Evolutionary conservation across 2,113 vertebrate species (phyloP).

Genomic region (Colistium nudipinnis): DNA sequence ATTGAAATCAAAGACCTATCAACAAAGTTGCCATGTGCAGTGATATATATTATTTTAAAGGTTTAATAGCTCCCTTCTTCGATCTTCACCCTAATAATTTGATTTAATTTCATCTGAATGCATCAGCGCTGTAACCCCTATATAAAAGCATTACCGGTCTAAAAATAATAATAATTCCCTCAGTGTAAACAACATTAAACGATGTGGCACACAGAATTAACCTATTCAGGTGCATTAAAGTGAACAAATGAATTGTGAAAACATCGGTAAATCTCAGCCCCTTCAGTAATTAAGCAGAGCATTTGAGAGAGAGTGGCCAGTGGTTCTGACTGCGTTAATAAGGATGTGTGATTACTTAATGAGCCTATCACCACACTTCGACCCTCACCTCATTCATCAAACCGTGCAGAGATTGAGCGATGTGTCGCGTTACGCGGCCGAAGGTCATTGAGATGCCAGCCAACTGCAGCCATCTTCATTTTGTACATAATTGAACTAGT

Average conservation of each 20-base stretch:
- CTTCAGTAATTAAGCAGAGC: conserved; percentile 13
- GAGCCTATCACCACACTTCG: conserved; percentile 16
- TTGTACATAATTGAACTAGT: conserved; percentile 36
- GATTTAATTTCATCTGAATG: background rate
- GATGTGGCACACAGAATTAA: background rate
- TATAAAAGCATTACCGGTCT: too few species aligned
- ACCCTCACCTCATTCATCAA: conserved; percentile 46
- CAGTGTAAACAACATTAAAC: conserved; percentile 25
- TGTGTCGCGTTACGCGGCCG: background rate
- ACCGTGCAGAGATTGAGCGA: conserved; percentile 24
- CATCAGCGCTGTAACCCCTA: background rate
- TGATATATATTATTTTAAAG: too few species aligned
- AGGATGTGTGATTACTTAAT: conserved; percentile 44
- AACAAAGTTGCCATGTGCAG: background rate
- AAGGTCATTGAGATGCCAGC: conserved; percentile 35
- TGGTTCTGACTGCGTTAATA: conserved; percentile 17
- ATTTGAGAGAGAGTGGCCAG: background rate
- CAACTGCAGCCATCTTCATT: conserved; percentile 13
- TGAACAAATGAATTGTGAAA: conserved; percentile 1
- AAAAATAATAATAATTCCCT: too few species aligned
- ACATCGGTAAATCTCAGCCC: background rate
- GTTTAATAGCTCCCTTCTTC: background rate
- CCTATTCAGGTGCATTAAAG: background rate
- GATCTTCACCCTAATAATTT: background rate
- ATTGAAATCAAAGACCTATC: too few species aligned